Evolutionary conservation across 2,888 invertebrate species (phyloP).

Genomic region (Nineta flava): DNA sequence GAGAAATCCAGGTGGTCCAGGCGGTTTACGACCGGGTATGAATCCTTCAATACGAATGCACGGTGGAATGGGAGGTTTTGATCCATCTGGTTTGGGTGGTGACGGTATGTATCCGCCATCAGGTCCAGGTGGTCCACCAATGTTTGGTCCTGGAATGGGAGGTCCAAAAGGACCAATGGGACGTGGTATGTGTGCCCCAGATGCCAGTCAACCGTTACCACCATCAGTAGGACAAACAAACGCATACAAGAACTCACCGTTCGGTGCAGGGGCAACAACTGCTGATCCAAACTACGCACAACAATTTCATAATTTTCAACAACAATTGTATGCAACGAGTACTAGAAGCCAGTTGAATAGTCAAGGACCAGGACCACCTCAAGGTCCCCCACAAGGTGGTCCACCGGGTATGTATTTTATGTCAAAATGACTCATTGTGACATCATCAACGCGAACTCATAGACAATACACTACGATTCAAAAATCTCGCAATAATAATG

Average conservation of each 20-base stretch:
- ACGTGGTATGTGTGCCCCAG: constrained; percentile 34
- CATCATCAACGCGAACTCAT: background rate
- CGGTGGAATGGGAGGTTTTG: constrained; percentile 27
- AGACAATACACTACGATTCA: background rate
- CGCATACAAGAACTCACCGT: constrained; percentile 62
- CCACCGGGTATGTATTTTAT: constrained; percentile 30
- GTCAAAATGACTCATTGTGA: constrained; percentile 24
- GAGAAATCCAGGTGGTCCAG: constrained; percentile 25
- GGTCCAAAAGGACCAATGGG: constrained; percentile 30
- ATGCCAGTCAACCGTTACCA: constrained; percentile 56
- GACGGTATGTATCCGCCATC: constrained; percentile 25
- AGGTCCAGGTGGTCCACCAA: constrained; percentile 31
- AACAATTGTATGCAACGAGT: constrained; percentile 81
- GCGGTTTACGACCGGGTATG: constrained; percentile 28
- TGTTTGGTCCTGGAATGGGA: constrained; percentile 36
- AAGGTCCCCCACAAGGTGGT: constrained; percentile 27
- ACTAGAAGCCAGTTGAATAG: constrained; percentile 44
- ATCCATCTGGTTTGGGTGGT: constrained; percentile 24
- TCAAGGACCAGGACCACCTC: constrained; percentile 28
- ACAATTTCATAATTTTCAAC: constrained; percentile 91
- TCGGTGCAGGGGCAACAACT: constrained; percentile 62
- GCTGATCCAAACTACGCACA: constrained; percentile 87
- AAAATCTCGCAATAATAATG: background rate
- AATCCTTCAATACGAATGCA: constrained; percentile 28
- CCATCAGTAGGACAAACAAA: constrained; percentile 61